Base-by-base conservation (phyloP, 2,113 vertebrate species). In the Pongo abelii region DNA sequence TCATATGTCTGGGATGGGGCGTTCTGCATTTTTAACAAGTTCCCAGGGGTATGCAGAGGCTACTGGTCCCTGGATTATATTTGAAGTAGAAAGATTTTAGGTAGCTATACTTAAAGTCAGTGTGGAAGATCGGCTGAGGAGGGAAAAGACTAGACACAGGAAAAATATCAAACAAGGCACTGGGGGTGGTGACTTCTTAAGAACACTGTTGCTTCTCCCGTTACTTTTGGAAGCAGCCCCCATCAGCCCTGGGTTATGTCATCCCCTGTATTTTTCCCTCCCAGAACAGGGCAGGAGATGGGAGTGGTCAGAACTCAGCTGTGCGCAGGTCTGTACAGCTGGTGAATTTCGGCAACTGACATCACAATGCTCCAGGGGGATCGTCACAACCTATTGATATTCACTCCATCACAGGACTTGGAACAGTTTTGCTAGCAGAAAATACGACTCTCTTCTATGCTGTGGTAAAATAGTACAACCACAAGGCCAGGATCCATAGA, bases 381-480 rank as follows among this genome's bases (percentile, higher is more conserved):
- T 43, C 5, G 0, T 78, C 67, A 27, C 25, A n/a, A 85, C n/a
- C 38, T 52, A 72, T 8, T 43, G 57, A 32, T 38, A 3, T 8
- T 88, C 23, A 23, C 59, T 25, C 61, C 78, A 8, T 35, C 16
- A 35, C 57, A 61, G 67, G 43, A n/a, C 85, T 20, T 6, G n/a
- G 81, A 77, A 52, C 6, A 40, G 43, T 83, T 79, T n/a, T n/a
- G 72, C 61, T 12, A 48, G 80, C 87, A 97, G 96, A 92, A 78
- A 93, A 43, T 35, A 38, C 0, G 59, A 40, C 43, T 83, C 3
- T 91, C 35, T 50, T 84, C 64, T 72, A 16, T 4, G 22, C 90
- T 25, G 69, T n/a, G 61, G 70, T 48, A 43, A 81, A 93, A 27
- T 3, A 32, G n/a, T 11, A 12, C 20, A 57, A 38, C 70, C 70